Evolutionary conservation across 2,797 vertebrate genomes (phyloP), one percentile per base, ranked within the genome.

Genomic region (Halcyon badia): DNA sequence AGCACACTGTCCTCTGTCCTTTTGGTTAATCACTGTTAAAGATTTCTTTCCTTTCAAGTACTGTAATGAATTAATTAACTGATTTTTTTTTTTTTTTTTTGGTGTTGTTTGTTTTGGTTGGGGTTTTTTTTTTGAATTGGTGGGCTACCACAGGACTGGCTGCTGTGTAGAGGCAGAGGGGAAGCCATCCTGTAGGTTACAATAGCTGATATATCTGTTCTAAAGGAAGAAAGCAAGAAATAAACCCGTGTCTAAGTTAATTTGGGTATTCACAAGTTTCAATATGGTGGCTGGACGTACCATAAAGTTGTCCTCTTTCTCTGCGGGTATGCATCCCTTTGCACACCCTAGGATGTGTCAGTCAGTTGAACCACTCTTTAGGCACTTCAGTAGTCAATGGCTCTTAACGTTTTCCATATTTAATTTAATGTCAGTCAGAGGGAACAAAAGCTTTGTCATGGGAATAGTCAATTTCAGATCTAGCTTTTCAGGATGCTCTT

Each of bases 221-320:
- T 25, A 37, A 72, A 46, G 57, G 19, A 82, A 60, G 48, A 61
- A 48, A 60, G 9, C 11, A 57, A 49, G 33, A 46, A 35, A 33
- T 4, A 35, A 11, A 31, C 24, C 5, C 42, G 17, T 48, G 37
- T 26, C 28, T 24, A 30, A 60, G 21, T 2, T 48, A 37, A 37
- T 64, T 16, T 46, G 58, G 3, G 21, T 28, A 31, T 37, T 54
- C 75, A 37, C 15, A 41, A 13, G 6, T 66, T 93, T 42, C 46
- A 65, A 0, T 58, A 13, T 0, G 1, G 30, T 39, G 54, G 3
- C 41, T 49, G 17, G 9, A 4, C 24, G 33, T 49, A 33, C 24
- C 9, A 17, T 37, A 65, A 41, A 46, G 8, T 7, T 60, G 18
- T 44, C 10, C 20, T 44, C 28, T 71, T 71, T 80, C 30, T 73